Conservation (phyloP, 2,113 vertebrate species). For the Stercorarius parasiticus region DNA sequence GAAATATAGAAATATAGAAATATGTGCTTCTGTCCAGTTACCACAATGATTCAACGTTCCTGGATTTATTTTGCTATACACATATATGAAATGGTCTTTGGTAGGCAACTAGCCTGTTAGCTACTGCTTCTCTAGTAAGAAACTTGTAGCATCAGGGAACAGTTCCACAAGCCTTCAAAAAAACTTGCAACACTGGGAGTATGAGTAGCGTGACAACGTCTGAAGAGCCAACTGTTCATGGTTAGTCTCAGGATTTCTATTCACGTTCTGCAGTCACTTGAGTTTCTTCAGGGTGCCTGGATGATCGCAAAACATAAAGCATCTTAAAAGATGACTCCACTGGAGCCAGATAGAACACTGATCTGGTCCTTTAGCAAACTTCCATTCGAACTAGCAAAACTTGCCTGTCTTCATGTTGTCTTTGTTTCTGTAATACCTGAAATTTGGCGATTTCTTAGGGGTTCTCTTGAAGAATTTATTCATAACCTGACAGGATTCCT, state of each 20-base stretch:
- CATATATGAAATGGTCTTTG: background rate
- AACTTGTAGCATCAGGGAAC: background rate
- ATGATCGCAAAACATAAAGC: background rate
- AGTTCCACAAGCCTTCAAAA: background rate
- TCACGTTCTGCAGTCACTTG: background rate
- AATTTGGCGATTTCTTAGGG: background rate
- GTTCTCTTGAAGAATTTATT: background rate
- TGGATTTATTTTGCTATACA: background rate
- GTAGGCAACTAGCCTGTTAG: background rate
- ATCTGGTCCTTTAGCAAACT: background rate
- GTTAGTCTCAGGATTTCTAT: background rate
- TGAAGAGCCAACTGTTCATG: background rate
- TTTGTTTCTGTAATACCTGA: background rate
- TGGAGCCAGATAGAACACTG: background rate
- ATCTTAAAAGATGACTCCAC: background rate
- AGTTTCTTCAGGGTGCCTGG: background rate
- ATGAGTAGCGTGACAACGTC: background rate
- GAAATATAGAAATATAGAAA: too few species aligned
- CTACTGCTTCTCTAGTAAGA: background rate
- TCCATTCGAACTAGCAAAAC: background rate
- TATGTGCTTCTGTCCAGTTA: background rate
- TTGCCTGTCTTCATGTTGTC: background rate
- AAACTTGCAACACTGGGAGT: background rate
- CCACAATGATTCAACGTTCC: background rate
- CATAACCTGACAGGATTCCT: background rate